Conservation (phyloP, 30 jellyfish, hydroid and myxozoan genomes). For the Clytia hemisphaerica region DNA sequence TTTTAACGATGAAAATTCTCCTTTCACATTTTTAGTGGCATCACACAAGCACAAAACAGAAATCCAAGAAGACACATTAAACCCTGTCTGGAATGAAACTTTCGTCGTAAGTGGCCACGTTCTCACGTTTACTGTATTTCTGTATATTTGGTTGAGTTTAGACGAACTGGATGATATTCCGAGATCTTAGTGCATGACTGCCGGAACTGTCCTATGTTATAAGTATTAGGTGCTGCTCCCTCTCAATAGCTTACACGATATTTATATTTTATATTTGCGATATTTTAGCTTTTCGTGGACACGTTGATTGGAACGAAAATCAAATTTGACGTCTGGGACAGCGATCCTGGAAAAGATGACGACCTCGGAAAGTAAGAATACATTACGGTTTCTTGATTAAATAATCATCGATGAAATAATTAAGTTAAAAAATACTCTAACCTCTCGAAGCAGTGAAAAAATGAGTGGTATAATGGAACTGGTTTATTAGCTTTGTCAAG, state of each 20-base stretch:
- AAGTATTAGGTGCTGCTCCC: too few relatives aligned
- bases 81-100: conserved; percentile 85
- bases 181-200: too few relatives aligned
- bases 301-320: conserved; percentile 51
- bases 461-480: too few relatives aligned
- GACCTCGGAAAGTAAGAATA: conserved; percentile 74
- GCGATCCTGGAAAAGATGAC: conserved; percentile 70
- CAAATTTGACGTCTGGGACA: conserved; percentile 44
- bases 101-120: conserved; percentile 35
- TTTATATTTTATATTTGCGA: background rate
- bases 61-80: conserved; percentile 41
- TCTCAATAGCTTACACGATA: background rate
- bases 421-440: too few relatives aligned
- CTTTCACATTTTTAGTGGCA: conserved; percentile 50
- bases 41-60: conserved; percentile 40
- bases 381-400: too few relatives aligned
- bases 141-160: background rate
- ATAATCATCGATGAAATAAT: too few relatives aligned
- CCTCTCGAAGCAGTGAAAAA: too few relatives aligned
- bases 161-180: too few relatives aligned
- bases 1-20: background rate
- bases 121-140: background rate
- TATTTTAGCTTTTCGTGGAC: conserved; percentile 59
- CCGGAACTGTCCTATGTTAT: too few relatives aligned
- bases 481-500: too few relatives aligned